phyloP scores from a whole-genome alignment of 2,797 vertebrate genomes.

The Chelon auratus region DNA sequence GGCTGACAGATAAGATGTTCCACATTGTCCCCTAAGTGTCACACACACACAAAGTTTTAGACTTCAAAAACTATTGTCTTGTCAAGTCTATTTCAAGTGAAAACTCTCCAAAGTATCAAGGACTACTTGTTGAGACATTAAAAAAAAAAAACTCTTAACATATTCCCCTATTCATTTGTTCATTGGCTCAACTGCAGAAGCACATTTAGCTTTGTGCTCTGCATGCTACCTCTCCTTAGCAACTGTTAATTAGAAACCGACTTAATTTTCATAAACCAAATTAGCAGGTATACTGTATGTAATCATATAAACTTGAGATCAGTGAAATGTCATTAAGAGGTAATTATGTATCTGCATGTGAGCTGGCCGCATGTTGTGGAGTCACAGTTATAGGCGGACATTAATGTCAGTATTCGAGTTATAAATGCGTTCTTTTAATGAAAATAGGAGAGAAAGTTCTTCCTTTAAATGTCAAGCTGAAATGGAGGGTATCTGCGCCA shows the following conservation, averaged over 20 bases:
- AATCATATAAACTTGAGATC: conserved; percentile 10
- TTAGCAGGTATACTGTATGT: background rate
- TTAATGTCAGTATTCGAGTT: background rate
- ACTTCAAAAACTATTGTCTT: conserved; percentile 19
- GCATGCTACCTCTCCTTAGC: background rate
- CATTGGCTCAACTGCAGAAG: conserved; percentile 6
- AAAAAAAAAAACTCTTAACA: conserved; percentile 6
- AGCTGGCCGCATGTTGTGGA: background rate
- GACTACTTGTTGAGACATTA: conserved; percentile 7
- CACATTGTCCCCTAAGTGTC: conserved; percentile 7
- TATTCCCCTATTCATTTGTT: conserved; percentile 1
- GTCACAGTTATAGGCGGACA: conserved; percentile 2
- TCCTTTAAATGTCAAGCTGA: background rate
- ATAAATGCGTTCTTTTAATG: background rate
- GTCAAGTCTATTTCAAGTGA: conserved; percentile 12
- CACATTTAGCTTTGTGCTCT: background rate
- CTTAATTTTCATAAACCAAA: conserved; percentile 9
- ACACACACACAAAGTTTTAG: background rate
- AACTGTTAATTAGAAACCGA: background rate
- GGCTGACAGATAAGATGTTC: conserved; percentile 16
- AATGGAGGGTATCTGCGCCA: background rate
- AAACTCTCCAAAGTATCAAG: conserved; percentile 12
- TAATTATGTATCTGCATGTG: conserved; percentile 1
- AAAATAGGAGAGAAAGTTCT: background rate
- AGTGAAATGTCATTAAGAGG: conserved; percentile 9